phyloP scores from a whole-genome alignment of 1,140 invertebrate genomes.

The Metopolophium dirhodum region DNA sequence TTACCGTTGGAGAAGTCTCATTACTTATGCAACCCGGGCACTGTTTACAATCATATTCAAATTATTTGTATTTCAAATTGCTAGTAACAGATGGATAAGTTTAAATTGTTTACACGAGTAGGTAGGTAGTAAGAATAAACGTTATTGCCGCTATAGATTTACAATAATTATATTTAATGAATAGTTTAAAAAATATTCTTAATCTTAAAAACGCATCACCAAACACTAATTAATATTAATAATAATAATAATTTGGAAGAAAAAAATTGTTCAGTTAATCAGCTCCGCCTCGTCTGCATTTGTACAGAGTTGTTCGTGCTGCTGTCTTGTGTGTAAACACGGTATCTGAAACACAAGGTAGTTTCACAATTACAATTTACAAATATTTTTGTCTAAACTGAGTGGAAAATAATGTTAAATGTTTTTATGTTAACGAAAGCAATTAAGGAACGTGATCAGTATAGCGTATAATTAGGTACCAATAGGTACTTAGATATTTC shows the following conservation, averaged over 20 bases:
- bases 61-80: neutral
- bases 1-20: neutral
- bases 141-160: neutral
- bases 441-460: neutral
- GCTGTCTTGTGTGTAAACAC: neutral
- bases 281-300: neutral
- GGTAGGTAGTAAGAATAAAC: neutral
- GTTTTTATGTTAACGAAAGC: neutral
- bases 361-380: neutral
- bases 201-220: slow-evolving; percentile 14
- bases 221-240: slow-evolving; percentile 47
- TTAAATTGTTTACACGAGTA: neutral
- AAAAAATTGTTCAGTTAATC: slow-evolving; percentile 17
- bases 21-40: neutral
- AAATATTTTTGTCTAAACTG: neutral
- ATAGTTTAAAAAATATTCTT: slow-evolving; percentile 43
- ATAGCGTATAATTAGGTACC: neutral
- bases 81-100: neutral
- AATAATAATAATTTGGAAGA: slow-evolving; percentile 37
- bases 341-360: slow-evolving; percentile 8
- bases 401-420: neutral
- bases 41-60: neutral
- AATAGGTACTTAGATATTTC: neutral
- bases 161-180: slow-evolving; percentile 18
- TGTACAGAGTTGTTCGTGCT: neutral